phyloP scores from a whole-genome alignment of 35 echinoderm and acorn worm genomes.

The Apostichopus californicus region DNA sequence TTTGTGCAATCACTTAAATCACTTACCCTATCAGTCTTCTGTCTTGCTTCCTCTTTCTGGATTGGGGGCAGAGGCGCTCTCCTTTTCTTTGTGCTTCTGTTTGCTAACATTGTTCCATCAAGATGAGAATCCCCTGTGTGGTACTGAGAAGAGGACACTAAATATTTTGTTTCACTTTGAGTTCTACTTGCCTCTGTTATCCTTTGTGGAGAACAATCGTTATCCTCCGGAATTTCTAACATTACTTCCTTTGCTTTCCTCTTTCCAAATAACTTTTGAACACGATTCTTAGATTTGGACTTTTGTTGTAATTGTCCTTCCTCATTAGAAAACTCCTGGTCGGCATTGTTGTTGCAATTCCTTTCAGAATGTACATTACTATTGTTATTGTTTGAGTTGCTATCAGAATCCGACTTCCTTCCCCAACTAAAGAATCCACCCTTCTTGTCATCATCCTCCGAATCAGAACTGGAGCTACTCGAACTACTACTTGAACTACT shows the following conservation, averaged over 20 bases:
- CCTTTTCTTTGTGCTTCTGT: constrained; percentile 62
- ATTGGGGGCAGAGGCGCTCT: constrained; percentile 64
- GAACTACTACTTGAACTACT: constrained; percentile 61
- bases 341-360: constrained; percentile 91
- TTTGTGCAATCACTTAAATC: constrained; percentile 57
- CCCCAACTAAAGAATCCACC: constrained; percentile 66
- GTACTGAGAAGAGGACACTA: constrained; percentile 50
- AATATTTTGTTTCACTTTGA: constrained; percentile 38
- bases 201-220: not conserved
- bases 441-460: constrained; percentile 69
- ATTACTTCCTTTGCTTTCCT: constrained; percentile 71
- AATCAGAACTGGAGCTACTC: constrained; percentile 66
- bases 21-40: constrained; percentile 49
- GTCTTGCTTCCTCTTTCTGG: constrained; percentile 1
- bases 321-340: constrained; percentile 65
- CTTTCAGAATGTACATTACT: constrained; percentile 71
- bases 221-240: constrained; percentile 89
- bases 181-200: constrained; percentile 34
- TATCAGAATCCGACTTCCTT: constrained; percentile 78
- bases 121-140: constrained; percentile 69
- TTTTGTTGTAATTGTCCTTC: constrained; percentile 3
- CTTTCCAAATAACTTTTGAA: constrained; percentile 81
- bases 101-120: constrained; percentile 38
- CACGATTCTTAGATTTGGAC: constrained; percentile 59
- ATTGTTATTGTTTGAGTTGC: constrained; percentile 93